Evolutionary conservation across 2,888 invertebrate genomes (phyloP).

Genomic region (Drosophila putrida): DNA sequence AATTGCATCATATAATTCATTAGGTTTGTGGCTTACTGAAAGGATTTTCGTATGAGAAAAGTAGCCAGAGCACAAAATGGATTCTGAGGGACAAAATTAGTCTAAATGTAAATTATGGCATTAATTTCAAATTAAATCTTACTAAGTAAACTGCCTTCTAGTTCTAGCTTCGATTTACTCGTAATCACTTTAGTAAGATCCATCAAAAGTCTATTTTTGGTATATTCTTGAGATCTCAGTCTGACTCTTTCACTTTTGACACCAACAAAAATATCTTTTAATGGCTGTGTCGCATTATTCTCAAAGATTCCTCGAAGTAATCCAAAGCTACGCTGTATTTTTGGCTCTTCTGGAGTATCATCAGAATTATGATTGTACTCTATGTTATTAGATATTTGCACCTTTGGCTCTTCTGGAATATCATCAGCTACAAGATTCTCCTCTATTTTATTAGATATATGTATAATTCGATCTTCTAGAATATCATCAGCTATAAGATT

Average conservation of each 20-base stretch:
- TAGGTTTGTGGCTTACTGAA: not conserved
- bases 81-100: not conserved
- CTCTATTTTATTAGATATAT: too few species aligned
- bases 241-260: not conserved
- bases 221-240: not conserved
- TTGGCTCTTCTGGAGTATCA: not conserved
- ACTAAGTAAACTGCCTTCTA: not conserved
- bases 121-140: not conserved
- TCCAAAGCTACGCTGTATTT: not conserved
- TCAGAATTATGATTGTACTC: not conserved
- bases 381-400: too few species aligned
- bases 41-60: not conserved
- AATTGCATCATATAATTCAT: not conserved
- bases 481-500: not conserved
- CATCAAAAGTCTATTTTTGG: not conserved
- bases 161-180: not conserved
- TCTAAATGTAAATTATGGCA: not conserved
- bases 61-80: not conserved
- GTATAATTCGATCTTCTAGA: not conserved
- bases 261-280: not conserved
- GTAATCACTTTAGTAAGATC: not conserved
- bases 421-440: not conserved
- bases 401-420: not conserved
- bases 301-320: not conserved
- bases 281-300: not conserved